Conservation (phyloP, 2,113 vertebrate genomes). For the Oophaga pumilio region DNA sequence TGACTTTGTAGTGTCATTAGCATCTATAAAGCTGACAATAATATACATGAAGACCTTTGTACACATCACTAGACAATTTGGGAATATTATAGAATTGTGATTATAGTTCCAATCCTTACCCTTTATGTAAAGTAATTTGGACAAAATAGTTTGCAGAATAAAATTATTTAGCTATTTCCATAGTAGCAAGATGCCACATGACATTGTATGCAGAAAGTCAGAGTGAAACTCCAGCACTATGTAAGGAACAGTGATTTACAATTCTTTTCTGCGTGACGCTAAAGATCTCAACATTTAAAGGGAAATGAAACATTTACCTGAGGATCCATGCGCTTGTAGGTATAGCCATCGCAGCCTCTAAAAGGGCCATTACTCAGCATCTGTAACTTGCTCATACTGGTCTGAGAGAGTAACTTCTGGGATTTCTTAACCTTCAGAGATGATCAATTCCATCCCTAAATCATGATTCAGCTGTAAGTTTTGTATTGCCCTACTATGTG, state of each 20-base stretch:
- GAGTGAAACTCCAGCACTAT: background rate
- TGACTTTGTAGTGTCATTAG: background rate
- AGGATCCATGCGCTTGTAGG: background rate
- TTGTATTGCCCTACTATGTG: background rate
- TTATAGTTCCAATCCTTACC: background rate
- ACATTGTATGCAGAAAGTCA: background rate
- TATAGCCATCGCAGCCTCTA: background rate
- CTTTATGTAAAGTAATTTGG: background rate
- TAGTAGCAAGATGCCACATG: background rate
- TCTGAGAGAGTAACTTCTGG: background rate
- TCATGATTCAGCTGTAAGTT: slow-evolving; percentile 12
- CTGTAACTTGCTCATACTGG: slow-evolving; percentile 30
- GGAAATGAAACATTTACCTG: slow-evolving; percentile 34
- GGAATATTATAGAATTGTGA: background rate
- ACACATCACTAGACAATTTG: background rate
- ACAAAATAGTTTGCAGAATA: background rate
- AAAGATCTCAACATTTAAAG: background rate
- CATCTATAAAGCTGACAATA: background rate
- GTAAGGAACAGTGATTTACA: background rate
- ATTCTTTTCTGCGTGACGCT: background rate
- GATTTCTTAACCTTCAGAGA: slow-evolving; percentile 7
- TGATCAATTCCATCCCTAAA: slow-evolving; percentile 20
- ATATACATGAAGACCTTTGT: background rate
- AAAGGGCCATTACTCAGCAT: slow-evolving; percentile 14
- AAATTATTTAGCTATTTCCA: background rate